Conservation (phyloP, 2,113 vertebrate genomes). For the Phylloscopus trochiloides region DNA sequence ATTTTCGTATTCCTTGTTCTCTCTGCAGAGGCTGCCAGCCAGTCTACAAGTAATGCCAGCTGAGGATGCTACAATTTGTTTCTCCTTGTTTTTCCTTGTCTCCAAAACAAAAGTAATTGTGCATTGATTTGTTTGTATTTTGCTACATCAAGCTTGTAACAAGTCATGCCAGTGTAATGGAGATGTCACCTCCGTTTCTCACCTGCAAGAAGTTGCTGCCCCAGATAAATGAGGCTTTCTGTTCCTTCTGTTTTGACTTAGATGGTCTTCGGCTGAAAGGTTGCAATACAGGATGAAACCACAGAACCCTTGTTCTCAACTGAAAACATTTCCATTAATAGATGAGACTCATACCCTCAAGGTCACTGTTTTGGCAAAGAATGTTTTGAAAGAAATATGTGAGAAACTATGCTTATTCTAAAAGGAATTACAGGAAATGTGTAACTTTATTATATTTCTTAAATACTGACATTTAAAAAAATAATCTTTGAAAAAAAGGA, state of each 20-base stretch:
- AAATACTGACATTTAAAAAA: constrained; percentile 1
- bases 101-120: neutral
- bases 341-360: neutral
- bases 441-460: constrained; percentile 25
- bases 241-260: neutral
- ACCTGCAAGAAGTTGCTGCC: neutral
- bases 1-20: neutral
- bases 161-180: neutral
- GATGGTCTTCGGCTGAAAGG: neutral
- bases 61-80: neutral
- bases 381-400: neutral
- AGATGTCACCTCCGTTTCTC: neutral
- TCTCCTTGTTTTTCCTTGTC: neutral
- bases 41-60: neutral
- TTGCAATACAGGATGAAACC: neutral
- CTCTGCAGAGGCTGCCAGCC: neutral
- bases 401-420: neutral
- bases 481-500: neutral
- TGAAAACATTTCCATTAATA: neutral
- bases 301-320: neutral
- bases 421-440: neutral
- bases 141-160: neutral
- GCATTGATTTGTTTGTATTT: neutral
- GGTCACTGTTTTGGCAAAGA: neutral
- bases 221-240: neutral